phyloP scores from a whole-genome alignment of 2,888 invertebrate genomes.

The Camptogramma bilineatum region DNA sequence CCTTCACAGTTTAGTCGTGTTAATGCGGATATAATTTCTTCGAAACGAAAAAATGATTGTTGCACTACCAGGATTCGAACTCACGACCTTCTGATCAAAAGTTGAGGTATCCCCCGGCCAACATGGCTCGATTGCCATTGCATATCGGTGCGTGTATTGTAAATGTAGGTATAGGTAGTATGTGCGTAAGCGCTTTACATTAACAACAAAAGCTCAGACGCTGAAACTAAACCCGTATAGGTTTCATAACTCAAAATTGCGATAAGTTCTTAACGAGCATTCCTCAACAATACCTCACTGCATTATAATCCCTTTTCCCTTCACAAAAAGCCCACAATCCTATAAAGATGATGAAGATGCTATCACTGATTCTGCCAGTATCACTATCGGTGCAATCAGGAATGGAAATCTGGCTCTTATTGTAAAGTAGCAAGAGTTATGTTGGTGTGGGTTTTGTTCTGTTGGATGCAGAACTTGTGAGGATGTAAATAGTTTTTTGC shows the following conservation, averaged over 20 bases:
- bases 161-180: neutral
- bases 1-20: too few relatives aligned
- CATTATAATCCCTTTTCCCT: constrained; percentile 39
- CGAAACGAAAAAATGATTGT: too few relatives aligned
- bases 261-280: constrained; percentile 38
- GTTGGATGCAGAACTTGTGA: constrained; percentile 27
- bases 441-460: constrained; percentile 12
- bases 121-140: too few relatives aligned
- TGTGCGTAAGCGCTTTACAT: constrained; percentile 1
- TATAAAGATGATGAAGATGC: constrained; percentile 43
- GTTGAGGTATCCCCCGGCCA: too few relatives aligned
- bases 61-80: too few relatives aligned
- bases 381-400: neutral
- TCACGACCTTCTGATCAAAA: too few relatives aligned
- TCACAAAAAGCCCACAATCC: constrained; percentile 40
- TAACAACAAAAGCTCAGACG: constrained; percentile 21
- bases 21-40: too few relatives aligned
- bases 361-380: constrained; percentile 29
- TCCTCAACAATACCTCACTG: constrained; percentile 31
- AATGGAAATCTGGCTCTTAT: constrained; percentile 23
- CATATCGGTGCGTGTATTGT: neutral
- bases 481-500: constrained; percentile 52
- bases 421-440: neutral
- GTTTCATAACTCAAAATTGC: constrained; percentile 34
- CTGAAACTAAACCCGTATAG: constrained; percentile 36